A percentile compares a stretch with the other conserved stretches of the same genome.
phyloP scores from a whole-genome alignment of 2,797 vertebrate species.

The Capromys pilorides region DNA sequence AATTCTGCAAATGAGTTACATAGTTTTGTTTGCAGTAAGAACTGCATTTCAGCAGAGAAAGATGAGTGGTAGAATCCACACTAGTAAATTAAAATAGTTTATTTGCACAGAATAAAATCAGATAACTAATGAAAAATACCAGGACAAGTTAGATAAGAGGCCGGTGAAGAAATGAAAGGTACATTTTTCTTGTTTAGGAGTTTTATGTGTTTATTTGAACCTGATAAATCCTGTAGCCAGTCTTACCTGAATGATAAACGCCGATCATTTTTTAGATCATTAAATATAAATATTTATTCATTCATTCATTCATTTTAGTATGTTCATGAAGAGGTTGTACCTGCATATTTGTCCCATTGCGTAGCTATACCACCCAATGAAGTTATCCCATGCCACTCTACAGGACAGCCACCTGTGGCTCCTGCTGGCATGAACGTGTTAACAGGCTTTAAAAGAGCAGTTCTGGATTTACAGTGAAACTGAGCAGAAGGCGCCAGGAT shows the following conservation, averaged over 20 bases:
- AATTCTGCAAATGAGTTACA: slow-evolving; percentile 6
- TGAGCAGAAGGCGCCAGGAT: background rate
- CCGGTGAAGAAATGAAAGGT: background rate
- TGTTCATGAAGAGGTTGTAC: background rate
- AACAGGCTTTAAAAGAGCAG: background rate
- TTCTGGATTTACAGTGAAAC: background rate
- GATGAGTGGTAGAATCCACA: background rate
- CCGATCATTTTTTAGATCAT: slow-evolving; percentile 44
- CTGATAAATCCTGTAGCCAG: background rate
- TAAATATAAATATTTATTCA: slow-evolving; percentile 4
- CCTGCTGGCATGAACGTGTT: background rate
- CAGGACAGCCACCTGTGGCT: background rate
- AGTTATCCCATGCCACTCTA: background rate
- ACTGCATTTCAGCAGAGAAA: background rate
- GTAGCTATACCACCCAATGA: background rate
- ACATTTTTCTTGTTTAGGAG: background rate
- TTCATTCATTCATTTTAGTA: background rate
- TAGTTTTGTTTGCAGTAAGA: slow-evolving; percentile 51
- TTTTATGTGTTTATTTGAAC: background rate
- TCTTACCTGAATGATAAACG: background rate
- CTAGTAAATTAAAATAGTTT: slow-evolving; percentile 51
- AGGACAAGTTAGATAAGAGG: background rate
- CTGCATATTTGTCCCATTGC: background rate
- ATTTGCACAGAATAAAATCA: slow-evolving; percentile 16
- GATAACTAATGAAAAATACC: slow-evolving; percentile 32